Evolutionary conservation across 2,888 invertebrate species (phyloP), one percentile per base, ranked within the genome.

Genomic region (Helleia helle): DNA sequence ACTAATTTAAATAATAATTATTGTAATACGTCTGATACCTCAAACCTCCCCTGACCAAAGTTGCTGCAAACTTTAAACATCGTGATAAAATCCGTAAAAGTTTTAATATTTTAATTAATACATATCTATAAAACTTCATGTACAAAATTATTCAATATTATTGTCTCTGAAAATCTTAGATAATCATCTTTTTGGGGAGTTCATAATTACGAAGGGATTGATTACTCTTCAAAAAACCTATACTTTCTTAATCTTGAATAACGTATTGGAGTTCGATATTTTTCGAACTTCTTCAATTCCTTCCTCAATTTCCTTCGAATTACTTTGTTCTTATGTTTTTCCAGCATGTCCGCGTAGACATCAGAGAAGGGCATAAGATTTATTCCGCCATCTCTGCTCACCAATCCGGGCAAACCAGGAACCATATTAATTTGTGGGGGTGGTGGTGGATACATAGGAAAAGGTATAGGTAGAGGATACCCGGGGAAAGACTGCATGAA

Each of bases 351-450:
- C 0, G 79, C 54, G 43, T 79, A 81, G 0, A 50, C 72, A 36
- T 81, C 81, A 0, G 81, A 71, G 48, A 81, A 81, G 1, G 83
- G 81, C 37, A 83, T 47, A 8, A 84, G 64, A 31, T 81, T 83
- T 5, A 84, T 69, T 0, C 76, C 81, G 1, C 77, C 76, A 41
- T 72, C 72, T 0, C 47, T 47, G 1, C 69, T 58, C 0, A 77
- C 71, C 1, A 80, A 25, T 0, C 76, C 77, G 4, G 67, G 65
- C 44, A 81, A 26, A 0, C 74, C 74, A 1, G 80, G 80, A 1
- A 79, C 62, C 56, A 77, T 58, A 1, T 70, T 70, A 0, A 53
- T 41, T 47, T 56, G 60, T 29, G 53, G 37, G 3, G 58, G 55
- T 2, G 56, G 38, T 9, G 55, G 18, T 1, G 48, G 43, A 4